phyloP scores from a whole-genome alignment of 2,113 vertebrate species.

The Syngnathus floridae region DNA sequence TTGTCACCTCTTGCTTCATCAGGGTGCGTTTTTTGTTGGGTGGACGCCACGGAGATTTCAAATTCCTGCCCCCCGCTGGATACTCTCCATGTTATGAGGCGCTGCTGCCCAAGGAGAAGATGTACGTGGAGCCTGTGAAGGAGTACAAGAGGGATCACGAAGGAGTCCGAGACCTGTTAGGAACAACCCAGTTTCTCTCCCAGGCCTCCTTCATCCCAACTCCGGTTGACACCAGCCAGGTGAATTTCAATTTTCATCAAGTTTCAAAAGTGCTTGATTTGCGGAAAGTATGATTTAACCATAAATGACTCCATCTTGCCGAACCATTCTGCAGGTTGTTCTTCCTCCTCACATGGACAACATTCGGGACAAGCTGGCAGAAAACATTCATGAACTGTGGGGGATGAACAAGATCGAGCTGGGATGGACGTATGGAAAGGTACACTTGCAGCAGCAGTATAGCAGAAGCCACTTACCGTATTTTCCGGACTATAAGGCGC shows the following conservation, averaged over 20 bases:
- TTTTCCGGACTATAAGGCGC: too few relatives aligned
- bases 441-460: slow-evolving; percentile 43
- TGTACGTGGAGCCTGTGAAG: slow-evolving; percentile 92
- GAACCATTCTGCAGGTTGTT: slow-evolving; percentile 72
- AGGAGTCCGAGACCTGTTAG: slow-evolving; percentile 85
- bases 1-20: slow-evolving; percentile 41
- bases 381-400: slow-evolving; percentile 98
- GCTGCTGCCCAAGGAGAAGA: slow-evolving; percentile 91
- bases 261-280: not conserved
- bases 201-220: slow-evolving; percentile 93
- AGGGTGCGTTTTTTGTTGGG: slow-evolving; percentile 92
- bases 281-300: too few relatives aligned
- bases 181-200: slow-evolving; percentile 86
- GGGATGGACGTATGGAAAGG: slow-evolving; percentile 96
- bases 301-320: not conserved
- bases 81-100: slow-evolving; percentile 97
- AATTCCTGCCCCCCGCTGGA: slow-evolving; percentile 89
- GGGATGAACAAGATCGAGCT: slow-evolving; percentile 98
- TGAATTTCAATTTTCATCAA: slow-evolving; percentile 36
- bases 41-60: slow-evolving; percentile 94
- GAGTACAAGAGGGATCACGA: slow-evolving; percentile 91
- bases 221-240: slow-evolving; percentile 92
- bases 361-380: slow-evolving; percentile 89
- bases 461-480: not conserved
- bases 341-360: slow-evolving; percentile 92